phyloP scores from a whole-genome alignment of 1,140 invertebrate species.

The Brachionus plicatilis region DNA sequence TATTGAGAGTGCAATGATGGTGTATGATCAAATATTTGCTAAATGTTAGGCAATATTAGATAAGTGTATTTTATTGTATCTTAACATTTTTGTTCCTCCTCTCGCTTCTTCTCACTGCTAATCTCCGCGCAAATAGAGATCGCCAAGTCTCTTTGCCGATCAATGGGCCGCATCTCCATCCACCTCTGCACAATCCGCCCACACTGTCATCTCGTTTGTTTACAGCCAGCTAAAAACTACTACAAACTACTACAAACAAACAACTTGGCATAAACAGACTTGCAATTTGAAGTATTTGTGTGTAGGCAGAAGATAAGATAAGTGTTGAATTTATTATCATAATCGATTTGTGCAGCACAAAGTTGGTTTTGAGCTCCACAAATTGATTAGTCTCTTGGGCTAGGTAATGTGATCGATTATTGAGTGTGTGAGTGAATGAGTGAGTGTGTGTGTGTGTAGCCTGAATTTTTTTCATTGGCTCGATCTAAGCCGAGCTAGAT shows the following conservation, averaged over 20 bases:
- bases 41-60: conserved; percentile 33
- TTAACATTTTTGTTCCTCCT: background rate
- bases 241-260: background rate
- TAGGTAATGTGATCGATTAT: background rate
- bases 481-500: background rate
- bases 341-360: background rate
- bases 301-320: conserved; percentile 33
- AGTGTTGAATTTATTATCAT: conserved; percentile 7
- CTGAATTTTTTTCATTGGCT: background rate
- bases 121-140: background rate
- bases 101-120: background rate
- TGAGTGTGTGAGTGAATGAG: background rate
- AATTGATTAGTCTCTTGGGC: background rate
- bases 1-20: conserved; percentile 14
- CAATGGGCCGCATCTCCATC: background rate
- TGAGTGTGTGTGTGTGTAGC: background rate
- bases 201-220: background rate
- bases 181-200: background rate
- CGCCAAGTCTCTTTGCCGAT: background rate
- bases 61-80: background rate
- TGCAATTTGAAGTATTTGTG: background rate
- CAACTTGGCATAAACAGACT: background rate
- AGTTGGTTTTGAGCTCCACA: too few species aligned
- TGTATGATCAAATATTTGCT: conserved; percentile 14
- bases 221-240: background rate